phyloP scores from a whole-genome alignment of 2,888 invertebrate species.

The Herminia tarsipennalis region DNA sequence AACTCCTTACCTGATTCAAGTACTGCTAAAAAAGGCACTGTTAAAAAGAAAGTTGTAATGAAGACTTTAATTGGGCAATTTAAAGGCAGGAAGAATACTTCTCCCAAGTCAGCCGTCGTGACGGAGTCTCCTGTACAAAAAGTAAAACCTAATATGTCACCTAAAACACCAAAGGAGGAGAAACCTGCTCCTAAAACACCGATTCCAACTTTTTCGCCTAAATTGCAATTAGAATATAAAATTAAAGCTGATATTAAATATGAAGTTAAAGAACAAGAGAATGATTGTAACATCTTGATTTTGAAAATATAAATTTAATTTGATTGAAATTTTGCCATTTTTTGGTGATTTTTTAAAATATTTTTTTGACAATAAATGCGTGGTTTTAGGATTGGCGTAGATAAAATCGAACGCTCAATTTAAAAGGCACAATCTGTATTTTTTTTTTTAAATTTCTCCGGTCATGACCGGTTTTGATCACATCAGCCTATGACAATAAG shows the following conservation, averaged over 20 bases:
- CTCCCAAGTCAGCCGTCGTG: slow-evolving; percentile 7
- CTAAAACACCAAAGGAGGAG: slow-evolving; percentile 12
- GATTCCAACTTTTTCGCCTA: too few species aligned
- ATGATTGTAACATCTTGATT: slow-evolving; percentile 75
- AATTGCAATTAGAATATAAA: slow-evolving; percentile 12
- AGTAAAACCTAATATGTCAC: not conserved
- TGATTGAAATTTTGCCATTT: too few species aligned
- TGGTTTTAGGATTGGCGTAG: too few species aligned
- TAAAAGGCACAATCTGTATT: too few species aligned
- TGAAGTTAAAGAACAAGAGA: slow-evolving; percentile 70
- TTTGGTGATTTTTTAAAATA: too few species aligned
- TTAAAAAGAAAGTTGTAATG: slow-evolving; percentile 47
- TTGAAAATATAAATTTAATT: slow-evolving; percentile 55
- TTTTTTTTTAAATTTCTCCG: too few species aligned
- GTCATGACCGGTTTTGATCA: too few species aligned
- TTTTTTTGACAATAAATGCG: too few species aligned
- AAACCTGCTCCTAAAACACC: slow-evolving; percentile 9
- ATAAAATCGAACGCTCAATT: too few species aligned
- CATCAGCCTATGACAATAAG: too few species aligned
- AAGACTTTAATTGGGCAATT: slow-evolving; percentile 69
- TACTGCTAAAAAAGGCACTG: slow-evolving; percentile 7
- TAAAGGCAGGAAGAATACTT: slow-evolving; percentile 40
- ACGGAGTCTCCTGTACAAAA: not conserved
- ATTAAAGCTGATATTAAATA: slow-evolving; percentile 53
- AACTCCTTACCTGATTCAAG: not conserved